Base-by-base conservation (phyloP, 2,888 invertebrate species). In the Halictus quadricinctus region DNA sequence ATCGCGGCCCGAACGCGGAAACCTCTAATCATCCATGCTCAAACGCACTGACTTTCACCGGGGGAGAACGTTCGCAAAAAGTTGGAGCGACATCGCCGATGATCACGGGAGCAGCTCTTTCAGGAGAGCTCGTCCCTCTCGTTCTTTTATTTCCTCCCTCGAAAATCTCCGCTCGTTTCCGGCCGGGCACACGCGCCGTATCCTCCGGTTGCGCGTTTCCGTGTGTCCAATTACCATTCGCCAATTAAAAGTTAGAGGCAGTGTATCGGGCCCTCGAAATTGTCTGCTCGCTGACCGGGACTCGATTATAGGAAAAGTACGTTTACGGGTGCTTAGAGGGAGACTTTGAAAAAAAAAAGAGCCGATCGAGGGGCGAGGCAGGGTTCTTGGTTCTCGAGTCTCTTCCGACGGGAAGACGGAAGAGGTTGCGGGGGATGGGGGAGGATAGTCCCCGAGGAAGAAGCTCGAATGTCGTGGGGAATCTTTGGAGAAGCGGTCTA, bases 241-340 rank as follows among this genome's bases (percentile, higher is more conserved):
- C 91, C 89, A 91, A 91, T 91, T 91, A 91, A 91, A 91, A 91
- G 86, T 89, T 91, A 66, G 66, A 86, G 84, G 81, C 72, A 79
- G 85, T 88, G 83, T 84, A 86, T 76, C 82, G 60, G 80, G 64
- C 70, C 41, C 80, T 87, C 82, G 83, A 86, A 83, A 86, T 85
- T 81, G 66, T 79, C 58, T 72, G 75, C 60, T 70, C 29, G 64
- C 15, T 64, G 64, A 2, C 64, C 73, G 74, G 69, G 85, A 83
- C 85, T 86, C 80, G 88, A 87, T 90, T 88, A 85, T 88, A 87
- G 85, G 79, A 83, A 85, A 83, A 79, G 85, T 83, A 72, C 78
- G 75, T 85, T 86, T 83, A 84, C 77, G 69, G 72, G 46, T 80
- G 80, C 87, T 88, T 85, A 83, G 84, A 82, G 70, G 43, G 80